Conservation (phyloP, 2,113 vertebrate genomes). For the Stigmatopora argus region DNA sequence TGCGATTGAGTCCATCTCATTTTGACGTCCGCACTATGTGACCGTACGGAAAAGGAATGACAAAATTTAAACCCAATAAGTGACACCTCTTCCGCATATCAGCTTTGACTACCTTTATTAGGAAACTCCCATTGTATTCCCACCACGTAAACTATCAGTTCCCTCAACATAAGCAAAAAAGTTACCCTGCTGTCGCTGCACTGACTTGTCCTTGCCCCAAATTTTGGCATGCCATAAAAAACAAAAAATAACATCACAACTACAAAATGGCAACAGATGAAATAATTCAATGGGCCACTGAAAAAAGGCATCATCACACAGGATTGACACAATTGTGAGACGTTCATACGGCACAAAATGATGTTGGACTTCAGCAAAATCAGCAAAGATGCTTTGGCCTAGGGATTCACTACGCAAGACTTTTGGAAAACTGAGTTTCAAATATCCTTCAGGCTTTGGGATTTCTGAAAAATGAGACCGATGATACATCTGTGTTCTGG, state of each 20-base stretch:
- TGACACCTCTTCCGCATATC: neutral
- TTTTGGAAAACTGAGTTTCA: constrained; percentile 16
- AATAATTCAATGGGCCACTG: constrained; percentile 18
- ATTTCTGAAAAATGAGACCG: constrained; percentile 5
- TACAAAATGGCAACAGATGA: constrained; percentile 34
- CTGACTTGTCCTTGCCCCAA: constrained; percentile 17
- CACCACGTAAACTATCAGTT: neutral
- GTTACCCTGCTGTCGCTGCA: too few species aligned
- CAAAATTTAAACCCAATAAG: neutral
- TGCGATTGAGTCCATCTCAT: too few species aligned
- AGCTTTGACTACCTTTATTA: neutral
- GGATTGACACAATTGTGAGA: constrained; percentile 32
- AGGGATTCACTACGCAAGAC: constrained; percentile 11
- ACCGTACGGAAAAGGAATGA: too few species aligned
- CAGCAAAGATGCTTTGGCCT: constrained; percentile 11
- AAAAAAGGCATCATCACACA: constrained; percentile 26
- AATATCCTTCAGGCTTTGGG: constrained; percentile 15
- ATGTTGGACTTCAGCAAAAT: neutral
- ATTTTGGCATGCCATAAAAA: constrained; percentile 2
- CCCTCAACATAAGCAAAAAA: too few species aligned
- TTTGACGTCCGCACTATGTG: too few species aligned
- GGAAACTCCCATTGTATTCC: neutral
- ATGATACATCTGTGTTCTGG: constrained; percentile 10
- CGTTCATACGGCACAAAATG: constrained; percentile 11
- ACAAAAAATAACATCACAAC: constrained; percentile 8